phyloP scores from a whole-genome alignment of 37 sponge, comb jelly and placozoan genomes.

The Agelas oroides region DNA sequence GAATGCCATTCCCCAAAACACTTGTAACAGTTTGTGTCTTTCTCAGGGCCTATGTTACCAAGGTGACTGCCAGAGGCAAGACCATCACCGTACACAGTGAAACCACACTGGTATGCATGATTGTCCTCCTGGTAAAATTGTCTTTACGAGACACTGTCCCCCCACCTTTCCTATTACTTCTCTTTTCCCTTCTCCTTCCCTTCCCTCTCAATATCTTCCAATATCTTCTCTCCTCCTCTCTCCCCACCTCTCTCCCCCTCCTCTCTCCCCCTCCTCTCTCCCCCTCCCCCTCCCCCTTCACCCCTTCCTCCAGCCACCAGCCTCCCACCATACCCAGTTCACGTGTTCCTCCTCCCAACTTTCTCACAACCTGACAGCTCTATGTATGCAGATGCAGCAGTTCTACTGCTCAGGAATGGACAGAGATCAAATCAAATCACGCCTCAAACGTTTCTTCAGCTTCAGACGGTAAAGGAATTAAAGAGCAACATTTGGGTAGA shows the following conservation, averaged over 20 bases:
- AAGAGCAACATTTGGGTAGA: too few species aligned
- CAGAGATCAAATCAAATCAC: background rate
- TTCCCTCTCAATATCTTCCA: too few species aligned
- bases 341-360: slow-evolving; percentile 27
- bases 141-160: background rate
- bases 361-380: slow-evolving; percentile 20
- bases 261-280: background rate
- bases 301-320: slow-evolving; percentile 12
- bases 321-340: slow-evolving; percentile 35
- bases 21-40: too few species aligned
- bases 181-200: too few species aligned
- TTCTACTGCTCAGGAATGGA: slow-evolving; percentile 5
- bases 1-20: too few species aligned
- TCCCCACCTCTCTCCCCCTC: background rate
- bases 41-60: slow-evolving; percentile 20
- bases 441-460: slow-evolving; percentile 31
- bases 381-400: slow-evolving; percentile 25
- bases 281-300: background rate
- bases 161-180: too few species aligned
- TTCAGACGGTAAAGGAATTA: slow-evolving; percentile 26
- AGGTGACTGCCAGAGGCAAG: slow-evolving; percentile 16
- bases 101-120: slow-evolving; percentile 26
- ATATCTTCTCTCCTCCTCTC: background rate
- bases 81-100: slow-evolving; percentile 3
- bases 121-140: background rate